phyloP scores from a whole-genome alignment of 2,888 invertebrate genomes.

The Meiosimyza decipiens region DNA sequence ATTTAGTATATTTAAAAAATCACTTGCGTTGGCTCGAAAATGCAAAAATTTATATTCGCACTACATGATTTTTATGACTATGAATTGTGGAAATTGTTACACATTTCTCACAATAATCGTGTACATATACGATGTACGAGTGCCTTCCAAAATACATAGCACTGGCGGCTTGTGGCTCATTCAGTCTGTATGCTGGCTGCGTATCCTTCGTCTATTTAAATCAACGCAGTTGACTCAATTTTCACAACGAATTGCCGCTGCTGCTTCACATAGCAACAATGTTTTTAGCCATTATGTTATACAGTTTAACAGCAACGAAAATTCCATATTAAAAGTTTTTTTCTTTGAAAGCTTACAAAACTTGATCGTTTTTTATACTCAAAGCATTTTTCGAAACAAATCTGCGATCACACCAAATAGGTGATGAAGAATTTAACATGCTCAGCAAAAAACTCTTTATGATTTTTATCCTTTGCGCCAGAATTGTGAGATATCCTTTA shows the following conservation, averaged over 20 bases:
- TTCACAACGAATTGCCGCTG: slow-evolving; percentile 40
- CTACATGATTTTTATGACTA: slow-evolving; percentile 32
- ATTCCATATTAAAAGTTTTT: too few relatives aligned
- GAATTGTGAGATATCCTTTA: too few relatives aligned
- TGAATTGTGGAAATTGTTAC: slow-evolving; percentile 24
- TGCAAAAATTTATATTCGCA: slow-evolving; percentile 25
- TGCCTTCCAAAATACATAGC: background rate
- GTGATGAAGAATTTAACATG: too few relatives aligned
- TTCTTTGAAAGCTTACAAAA: too few relatives aligned
- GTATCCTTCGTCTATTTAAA: slow-evolving; percentile 51
- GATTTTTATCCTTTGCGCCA: too few relatives aligned
- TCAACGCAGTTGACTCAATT: slow-evolving; percentile 58
- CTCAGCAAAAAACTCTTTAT: too few relatives aligned
- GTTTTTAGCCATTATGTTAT: too few relatives aligned
- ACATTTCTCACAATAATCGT: slow-evolving; percentile 24
- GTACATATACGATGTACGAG: background rate
- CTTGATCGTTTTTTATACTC: too few relatives aligned
- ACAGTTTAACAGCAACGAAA: too few relatives aligned
- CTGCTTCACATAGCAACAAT: too few relatives aligned
- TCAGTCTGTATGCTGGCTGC: slow-evolving; percentile 46
- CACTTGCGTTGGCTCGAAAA: slow-evolving; percentile 20
- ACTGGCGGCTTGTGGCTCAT: slow-evolving; percentile 2
- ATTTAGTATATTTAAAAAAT: slow-evolving; percentile 15
- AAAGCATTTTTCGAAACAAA: too few relatives aligned
- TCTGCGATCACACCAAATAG: too few relatives aligned